Percentiles rank a stretch among this genome's conserved stretches.
Conservation (phyloP, 1,140 invertebrate genomes). For the Samia ricini region DNA sequence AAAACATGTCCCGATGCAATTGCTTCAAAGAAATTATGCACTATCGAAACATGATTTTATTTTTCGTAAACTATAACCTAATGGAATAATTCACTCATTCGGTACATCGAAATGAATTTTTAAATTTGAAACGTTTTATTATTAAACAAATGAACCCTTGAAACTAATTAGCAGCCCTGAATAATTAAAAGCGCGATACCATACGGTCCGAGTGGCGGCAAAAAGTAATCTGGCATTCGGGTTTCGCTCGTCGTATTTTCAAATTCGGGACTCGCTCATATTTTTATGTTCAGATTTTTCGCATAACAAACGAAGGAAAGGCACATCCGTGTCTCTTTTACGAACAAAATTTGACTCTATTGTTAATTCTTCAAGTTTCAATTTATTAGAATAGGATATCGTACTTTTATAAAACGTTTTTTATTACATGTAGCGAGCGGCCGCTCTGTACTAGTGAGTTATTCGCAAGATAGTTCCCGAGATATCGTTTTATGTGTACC, state of each 20-base stretch:
- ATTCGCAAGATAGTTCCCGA: slow-evolving; percentile 67
- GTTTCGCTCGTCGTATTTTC: slow-evolving; percentile 74
- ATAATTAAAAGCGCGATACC: slow-evolving; percentile 66
- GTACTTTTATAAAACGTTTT: not conserved
- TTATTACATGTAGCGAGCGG: slow-evolving; percentile 23
- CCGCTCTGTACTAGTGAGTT: slow-evolving; percentile 48
- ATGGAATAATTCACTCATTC: no score
- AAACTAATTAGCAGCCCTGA: slow-evolving; percentile 61
- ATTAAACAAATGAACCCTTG: slow-evolving; percentile 35
- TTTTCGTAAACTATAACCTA: no score
- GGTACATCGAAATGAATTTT: not conserved
- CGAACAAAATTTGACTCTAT: not conserved
- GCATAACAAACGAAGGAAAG: not conserved
- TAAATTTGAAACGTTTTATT: not conserved
- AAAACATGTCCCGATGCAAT: no score
- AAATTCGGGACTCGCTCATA: slow-evolving; percentile 67
- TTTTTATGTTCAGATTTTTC: slow-evolving; percentile 55
- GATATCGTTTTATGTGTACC: slow-evolving; percentile 56
- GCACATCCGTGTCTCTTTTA: not conserved
- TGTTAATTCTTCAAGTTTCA: not conserved
- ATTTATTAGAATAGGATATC: not conserved
- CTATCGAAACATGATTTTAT: no score
- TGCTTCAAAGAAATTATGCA: no score
- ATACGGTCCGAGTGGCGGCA: slow-evolving; percentile 43
- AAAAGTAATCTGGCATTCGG: slow-evolving; percentile 59